Base-by-base conservation (phyloP, 2,888 invertebrate species). In the Philopedon plagiatum region DNA sequence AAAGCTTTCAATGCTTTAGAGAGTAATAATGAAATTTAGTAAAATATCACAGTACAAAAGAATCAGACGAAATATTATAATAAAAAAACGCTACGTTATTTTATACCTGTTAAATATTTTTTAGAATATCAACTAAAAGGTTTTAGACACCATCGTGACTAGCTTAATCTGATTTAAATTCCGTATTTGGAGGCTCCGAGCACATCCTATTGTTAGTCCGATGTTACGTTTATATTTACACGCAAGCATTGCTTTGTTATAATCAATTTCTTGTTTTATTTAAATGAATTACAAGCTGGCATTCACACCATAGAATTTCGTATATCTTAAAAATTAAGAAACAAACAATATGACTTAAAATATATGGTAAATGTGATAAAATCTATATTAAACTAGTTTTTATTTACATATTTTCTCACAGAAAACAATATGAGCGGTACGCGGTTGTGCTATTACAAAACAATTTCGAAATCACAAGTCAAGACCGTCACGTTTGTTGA, bases 171-270 rank as follows among this genome's bases (percentile, higher is more conserved):
- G 75, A 78, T 79, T 78, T 75, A 73, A 75, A 77, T 79, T 77
- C 81, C 81, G 75, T 80, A 80, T 80, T 81, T 78, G 79, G 78
- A 75, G 74, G 71, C 74, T 57, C 71, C 76, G 66, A 76, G 76
- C 76, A 75, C 73, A 73, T 75, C 77, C 82, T 80, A 84, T 84
- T 83, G 83, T 83, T 82, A 78, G 79, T 79, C 78, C 76, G 76
- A 78, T 79, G 82, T 83, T 82, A 84, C 84, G 81, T 84, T 82
- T 85, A 83, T 83, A 84, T 85, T 84, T 83, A 79, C 81, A 80
- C 80, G 73, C 77, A 76, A 76, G 81, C 83, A 84, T 84, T 84
- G 84, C 83, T 83, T 83, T 82, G 83, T 83, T 83, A 82, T 81
- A 81, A 81, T 82, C 83, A 83, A 84, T 84, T 84, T 84, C 83